Base-by-base conservation (phyloP, 2,797 vertebrate genomes). In the Myotis vivesi region DNA sequence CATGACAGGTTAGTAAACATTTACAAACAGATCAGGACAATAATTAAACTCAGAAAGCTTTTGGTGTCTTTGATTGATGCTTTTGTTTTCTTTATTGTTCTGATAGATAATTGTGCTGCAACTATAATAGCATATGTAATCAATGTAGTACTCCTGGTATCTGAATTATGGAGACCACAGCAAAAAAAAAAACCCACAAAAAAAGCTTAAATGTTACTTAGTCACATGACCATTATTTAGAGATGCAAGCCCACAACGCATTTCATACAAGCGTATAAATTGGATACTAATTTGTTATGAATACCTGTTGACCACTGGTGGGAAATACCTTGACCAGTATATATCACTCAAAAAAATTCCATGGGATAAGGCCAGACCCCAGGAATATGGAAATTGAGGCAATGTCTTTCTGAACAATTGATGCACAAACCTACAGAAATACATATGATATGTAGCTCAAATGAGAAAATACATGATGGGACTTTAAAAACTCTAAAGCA, bases 1-100 rank as follows among this genome's bases (percentile, higher is more conserved):
- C 49, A 87, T 38, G 49, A 92, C 19, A 95, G 11, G 16, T 80
- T 87, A 89, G 44, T 72, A 73, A 75, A 90, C 68, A 92, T 77
- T 81, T 90, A 92, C 19, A 88, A 96, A 84, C 3, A 91, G 33
- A 84, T 77, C 25, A 92, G 41, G 33, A 92, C 55, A 91, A 92
- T 72, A 89, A 57, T 25, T 87, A 25, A 84, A 81, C 33, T 36
- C 38, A 53, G 20, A 87, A 88, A 93, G 69, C 28, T 86, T 92
- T 91, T 53, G 66, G 22, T 55, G 55, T 51, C 33, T 80, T 68
- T 64, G 30, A 85, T 6, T 81, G 76, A 94, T 64, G 68, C 22
- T 94, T 94, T 68, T 91, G 25, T 81, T 91, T 94, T 57, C 17
- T 38, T 57, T 55, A 85, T 59, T 90, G 20, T 84, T 87, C 75